phyloP scores from a whole-genome alignment of 2,113 vertebrate species.

The Sminthopsis crassicaudata region DNA sequence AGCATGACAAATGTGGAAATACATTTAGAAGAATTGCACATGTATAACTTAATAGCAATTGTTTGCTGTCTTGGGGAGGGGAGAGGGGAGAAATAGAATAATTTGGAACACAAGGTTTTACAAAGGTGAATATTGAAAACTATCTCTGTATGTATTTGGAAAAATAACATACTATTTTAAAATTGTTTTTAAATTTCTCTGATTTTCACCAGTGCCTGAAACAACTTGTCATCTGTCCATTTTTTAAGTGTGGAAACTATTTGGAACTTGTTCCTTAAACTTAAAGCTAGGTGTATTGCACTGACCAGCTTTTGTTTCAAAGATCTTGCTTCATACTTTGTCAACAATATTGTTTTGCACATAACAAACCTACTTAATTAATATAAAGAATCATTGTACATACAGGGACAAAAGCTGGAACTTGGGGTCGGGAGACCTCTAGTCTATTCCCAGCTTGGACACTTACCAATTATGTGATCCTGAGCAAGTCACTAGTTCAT shows the following conservation, averaged over 20 bases:
- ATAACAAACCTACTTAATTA: neutral
- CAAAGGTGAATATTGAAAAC: too few relatives aligned
- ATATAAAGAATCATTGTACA: neutral
- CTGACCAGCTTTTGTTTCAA: neutral
- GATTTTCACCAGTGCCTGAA: constrained; percentile 39
- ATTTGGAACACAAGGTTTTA: too few relatives aligned
- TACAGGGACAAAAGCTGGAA: neutral
- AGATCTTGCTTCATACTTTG: neutral
- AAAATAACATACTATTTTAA: too few relatives aligned
- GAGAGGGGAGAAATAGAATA: too few relatives aligned
- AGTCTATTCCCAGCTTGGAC: neutral
- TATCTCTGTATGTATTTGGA: too few relatives aligned
- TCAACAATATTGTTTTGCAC: neutral
- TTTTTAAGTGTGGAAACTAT: constrained; percentile 58
- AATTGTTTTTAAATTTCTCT: constrained; percentile 18
- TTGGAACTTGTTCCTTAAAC: constrained; percentile 18
- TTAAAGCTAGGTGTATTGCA: neutral
- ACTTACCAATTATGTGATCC: neutral
- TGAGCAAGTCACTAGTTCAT: neutral
- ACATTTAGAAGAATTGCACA: too few relatives aligned
- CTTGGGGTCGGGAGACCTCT: neutral
- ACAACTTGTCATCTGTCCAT: constrained; percentile 38
- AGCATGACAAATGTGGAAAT: too few relatives aligned
- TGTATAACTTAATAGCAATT: too few relatives aligned
- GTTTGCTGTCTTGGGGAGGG: too few relatives aligned